A percentile compares a stretch with the other conserved stretches of the same genome.
Conservation (phyloP, 2,113 vertebrate genomes). For the Dryoscopus gambensis region DNA sequence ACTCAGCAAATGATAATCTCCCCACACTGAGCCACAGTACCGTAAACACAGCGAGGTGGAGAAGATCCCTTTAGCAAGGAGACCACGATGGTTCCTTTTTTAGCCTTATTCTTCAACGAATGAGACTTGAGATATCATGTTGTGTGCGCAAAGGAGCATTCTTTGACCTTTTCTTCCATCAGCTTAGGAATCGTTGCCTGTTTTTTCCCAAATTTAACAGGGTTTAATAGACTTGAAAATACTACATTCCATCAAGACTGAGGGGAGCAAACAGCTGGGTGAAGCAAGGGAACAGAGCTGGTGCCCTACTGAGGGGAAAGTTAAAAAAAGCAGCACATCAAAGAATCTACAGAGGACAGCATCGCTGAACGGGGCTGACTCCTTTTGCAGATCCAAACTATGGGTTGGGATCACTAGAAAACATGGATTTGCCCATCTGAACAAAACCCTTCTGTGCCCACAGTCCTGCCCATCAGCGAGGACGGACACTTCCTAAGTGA, state of each 20-base stretch:
- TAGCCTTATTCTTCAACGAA: not conserved
- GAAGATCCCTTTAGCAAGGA: conserved; percentile 5
- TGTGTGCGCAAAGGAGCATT: not conserved
- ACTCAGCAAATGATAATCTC: conserved; percentile 37
- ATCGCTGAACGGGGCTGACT: not conserved
- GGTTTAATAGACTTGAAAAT: not conserved
- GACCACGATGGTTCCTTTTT: not conserved
- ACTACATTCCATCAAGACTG: not conserved
- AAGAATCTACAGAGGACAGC: not conserved
- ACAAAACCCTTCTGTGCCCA: not conserved
- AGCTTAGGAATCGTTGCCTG: not conserved
- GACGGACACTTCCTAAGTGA: not conserved
- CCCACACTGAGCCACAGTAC: not conserved
- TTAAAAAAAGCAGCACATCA: not conserved
- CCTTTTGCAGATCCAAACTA: not conserved
- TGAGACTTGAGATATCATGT: not conserved
- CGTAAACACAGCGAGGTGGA: conserved; percentile 13
- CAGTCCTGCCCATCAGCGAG: not conserved
- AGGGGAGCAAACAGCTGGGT: not conserved
- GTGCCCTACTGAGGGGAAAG: not conserved
- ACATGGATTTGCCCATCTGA: not conserved
- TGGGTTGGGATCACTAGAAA: not conserved
- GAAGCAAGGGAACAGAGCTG: not conserved
- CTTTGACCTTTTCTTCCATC: not conserved
- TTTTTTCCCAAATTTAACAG: not conserved